Evolutionary conservation across 2,797 vertebrate genomes (phyloP), one percentile per base, ranked within the genome.

Genomic region (Craterocephalus amniculus): DNA sequence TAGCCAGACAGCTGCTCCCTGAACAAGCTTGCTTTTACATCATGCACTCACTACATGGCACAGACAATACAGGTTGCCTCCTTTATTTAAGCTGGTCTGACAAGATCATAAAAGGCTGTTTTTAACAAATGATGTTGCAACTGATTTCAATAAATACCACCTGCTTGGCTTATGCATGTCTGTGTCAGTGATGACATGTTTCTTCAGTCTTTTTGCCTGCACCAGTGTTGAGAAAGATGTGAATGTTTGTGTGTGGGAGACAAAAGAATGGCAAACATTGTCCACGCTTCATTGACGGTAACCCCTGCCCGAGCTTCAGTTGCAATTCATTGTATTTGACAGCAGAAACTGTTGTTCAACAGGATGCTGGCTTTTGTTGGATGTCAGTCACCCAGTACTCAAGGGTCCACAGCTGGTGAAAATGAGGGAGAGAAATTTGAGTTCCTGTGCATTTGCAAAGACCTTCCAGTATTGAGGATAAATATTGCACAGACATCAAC

Each of bases 261-360:
- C 67, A 87, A 89, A 87, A 67, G 80, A 76, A 90, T 82, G 74
- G 78, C 83, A 81, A 91, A 89, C 74, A 87, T 68, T 34, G 62
- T 70, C 69, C 60, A 70, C n/a, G 72, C 80, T 54, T 88, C 76
- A 76, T 31, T 52, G 29, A 52, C 57, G 13, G 1, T 63, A 74
- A 73, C 81, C 78, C 51, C 57, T 34, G 51, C 72, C 34, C 52
- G 43, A 65, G 57, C 57, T 74, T 35, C 43, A n/a, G 72, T 59
- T 62, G 66, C 55, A 62, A 75, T 70, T 76, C 58, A 78, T 87
- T 74, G 77, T 55, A 49, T 63, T 22, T 76, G 70, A 24, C 63
- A 70, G 57, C 31, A 38, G n/a, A 35, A 61, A 66, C 1, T 31
- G 3, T 3, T 36, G 29, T 74, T 78, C 59, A 70, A 10, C 48